Conservation (phyloP, 2,888 invertebrate species). For the Ischnura elegans region DNA sequence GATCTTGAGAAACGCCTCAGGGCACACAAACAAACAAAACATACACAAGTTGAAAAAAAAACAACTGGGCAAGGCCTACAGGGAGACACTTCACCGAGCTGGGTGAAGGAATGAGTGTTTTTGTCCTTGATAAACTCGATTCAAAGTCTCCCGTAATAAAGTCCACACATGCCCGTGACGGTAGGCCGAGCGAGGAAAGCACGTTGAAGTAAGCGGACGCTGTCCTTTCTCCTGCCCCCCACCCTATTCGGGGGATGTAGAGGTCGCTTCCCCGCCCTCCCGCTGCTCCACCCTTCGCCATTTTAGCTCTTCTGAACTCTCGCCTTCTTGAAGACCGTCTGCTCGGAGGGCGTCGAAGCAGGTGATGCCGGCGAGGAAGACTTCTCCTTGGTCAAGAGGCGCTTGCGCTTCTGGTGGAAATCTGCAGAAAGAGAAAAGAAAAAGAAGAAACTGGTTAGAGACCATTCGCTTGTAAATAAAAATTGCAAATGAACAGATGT, state of each 20-base stretch:
- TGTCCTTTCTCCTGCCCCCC: too few relatives aligned
- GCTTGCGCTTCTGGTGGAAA: constrained; percentile 57
- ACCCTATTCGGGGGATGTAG: too few relatives aligned
- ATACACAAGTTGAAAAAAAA: not conserved
- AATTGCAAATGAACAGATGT: not conserved
- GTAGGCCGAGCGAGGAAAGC: too few relatives aligned
- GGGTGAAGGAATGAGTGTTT: not conserved
- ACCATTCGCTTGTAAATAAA: not conserved
- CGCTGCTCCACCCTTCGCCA: not conserved
- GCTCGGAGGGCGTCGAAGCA: not conserved
- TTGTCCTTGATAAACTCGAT: too few relatives aligned
- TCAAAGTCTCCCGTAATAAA: too few relatives aligned
- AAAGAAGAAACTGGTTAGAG: not conserved
- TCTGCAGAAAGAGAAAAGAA: constrained; percentile 30
- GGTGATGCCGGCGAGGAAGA: not conserved
- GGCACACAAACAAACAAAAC: not conserved
- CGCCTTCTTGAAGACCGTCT: constrained; percentile 57
- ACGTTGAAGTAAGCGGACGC: too few relatives aligned
- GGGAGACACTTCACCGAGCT: not conserved
- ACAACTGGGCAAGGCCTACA: not conserved
- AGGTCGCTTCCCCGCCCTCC: too few relatives aligned
- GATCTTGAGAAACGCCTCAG: not conserved
- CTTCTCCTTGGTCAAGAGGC: constrained; percentile 5
- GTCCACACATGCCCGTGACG: too few relatives aligned
- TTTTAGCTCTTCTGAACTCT: constrained; percentile 49